Conservation (phyloP, 2,113 vertebrate species). For the Pyxicephalus adspersus region DNA sequence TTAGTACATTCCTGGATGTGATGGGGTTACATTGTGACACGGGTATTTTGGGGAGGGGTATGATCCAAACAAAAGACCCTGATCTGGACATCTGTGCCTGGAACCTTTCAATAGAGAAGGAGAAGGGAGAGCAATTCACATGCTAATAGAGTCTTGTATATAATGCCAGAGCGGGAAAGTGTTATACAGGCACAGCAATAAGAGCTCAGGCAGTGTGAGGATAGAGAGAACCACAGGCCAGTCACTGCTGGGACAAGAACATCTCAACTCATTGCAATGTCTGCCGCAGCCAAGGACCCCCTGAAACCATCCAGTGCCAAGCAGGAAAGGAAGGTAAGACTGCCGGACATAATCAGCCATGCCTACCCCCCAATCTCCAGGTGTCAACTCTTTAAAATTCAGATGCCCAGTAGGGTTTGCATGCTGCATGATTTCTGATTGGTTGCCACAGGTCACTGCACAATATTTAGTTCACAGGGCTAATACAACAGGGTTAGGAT, state of each 20-base stretch:
- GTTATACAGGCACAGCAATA: constrained; percentile 12
- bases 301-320: constrained; percentile 76
- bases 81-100: constrained; percentile 63
- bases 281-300: constrained; percentile 68
- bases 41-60: constrained; percentile 12
- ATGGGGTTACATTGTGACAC: constrained; percentile 46
- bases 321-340: constrained; percentile 86
- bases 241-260: constrained; percentile 56
- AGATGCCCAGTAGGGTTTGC: too few relatives aligned
- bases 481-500: too few relatives aligned
- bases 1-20: constrained; percentile 1
- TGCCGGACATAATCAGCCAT: not conserved
- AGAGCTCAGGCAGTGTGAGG: not conserved
- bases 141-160: constrained; percentile 49
- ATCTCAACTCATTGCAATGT: constrained; percentile 71
- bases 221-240: constrained; percentile 80
- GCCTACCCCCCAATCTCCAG: not conserved
- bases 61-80: constrained; percentile 30
- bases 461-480: too few relatives aligned
- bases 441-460: too few relatives aligned
- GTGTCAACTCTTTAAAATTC: too few relatives aligned
- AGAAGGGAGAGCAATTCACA: constrained; percentile 43
- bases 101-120: constrained; percentile 45
- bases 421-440: too few relatives aligned
- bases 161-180: constrained; percentile 54